Percentiles rank a stretch among this genome's conserved stretches.
phyloP scores from a whole-genome alignment of 2,113 vertebrate genomes.

The Mormyrus lacerda region DNA sequence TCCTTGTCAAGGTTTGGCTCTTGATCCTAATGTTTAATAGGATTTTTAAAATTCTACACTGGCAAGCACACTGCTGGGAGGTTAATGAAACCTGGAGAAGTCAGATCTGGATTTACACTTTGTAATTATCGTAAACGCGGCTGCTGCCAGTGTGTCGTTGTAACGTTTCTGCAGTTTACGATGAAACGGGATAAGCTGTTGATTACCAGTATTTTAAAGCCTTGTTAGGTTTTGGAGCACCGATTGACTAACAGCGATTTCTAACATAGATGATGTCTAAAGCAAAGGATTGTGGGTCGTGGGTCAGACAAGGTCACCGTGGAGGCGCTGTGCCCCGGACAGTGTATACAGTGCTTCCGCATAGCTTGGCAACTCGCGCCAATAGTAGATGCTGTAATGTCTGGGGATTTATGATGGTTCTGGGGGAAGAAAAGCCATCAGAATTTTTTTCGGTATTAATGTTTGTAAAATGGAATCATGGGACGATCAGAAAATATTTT shows the following conservation, averaged over 20 bases:
- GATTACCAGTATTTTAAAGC: conserved; percentile 14
- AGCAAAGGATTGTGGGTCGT: neutral
- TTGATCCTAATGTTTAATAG: conserved; percentile 1
- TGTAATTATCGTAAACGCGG: conserved; percentile 18
- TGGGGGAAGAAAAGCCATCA: neutral
- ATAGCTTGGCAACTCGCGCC: neutral
- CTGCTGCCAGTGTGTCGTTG: conserved; percentile 27
- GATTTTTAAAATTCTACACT: conserved; percentile 6
- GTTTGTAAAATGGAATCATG: neutral
- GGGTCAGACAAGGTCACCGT: neutral
- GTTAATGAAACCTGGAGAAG: conserved; percentile 11
- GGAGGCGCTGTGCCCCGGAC: neutral
- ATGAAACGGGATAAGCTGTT: conserved; percentile 19
- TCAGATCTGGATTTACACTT: conserved; percentile 3
- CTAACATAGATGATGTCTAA: neutral
- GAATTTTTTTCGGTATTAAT: neutral
- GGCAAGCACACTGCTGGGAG: neutral
- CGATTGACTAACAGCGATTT: neutral
- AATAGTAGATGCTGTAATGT: neutral
- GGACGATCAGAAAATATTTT: neutral
- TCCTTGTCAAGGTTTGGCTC: neutral
- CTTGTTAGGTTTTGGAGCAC: neutral
- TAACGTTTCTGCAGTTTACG: conserved; percentile 32
- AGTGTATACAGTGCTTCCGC: neutral
- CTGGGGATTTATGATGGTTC: neutral